Conservation (phyloP, 1,140 invertebrate species). For the Pseudomyrmex pallidus region DNA sequence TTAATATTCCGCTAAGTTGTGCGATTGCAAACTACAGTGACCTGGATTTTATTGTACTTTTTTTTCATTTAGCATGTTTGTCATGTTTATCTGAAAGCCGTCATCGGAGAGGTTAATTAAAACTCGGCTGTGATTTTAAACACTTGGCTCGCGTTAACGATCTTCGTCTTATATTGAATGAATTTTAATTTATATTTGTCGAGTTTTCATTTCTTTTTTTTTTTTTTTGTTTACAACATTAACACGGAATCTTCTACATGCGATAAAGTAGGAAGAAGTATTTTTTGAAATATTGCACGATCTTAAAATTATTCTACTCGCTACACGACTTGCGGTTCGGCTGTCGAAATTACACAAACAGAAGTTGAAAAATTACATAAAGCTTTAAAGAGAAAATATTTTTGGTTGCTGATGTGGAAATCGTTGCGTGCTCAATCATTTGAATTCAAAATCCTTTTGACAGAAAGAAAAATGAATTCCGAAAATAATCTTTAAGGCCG, state of each 20-base stretch:
- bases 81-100: background rate
- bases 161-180: background rate
- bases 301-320: background rate
- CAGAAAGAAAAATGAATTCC: background rate
- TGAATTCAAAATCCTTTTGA: background rate
- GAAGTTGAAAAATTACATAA: no score
- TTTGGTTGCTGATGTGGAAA: background rate
- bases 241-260: background rate
- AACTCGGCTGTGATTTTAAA: conserved; percentile 15
- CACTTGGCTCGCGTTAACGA: background rate
- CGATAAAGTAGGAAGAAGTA: background rate
- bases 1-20: conserved; percentile 7
- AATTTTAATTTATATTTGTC: conserved; percentile 17
- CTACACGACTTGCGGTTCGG: background rate
- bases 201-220: background rate
- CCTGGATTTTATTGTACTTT: background rate
- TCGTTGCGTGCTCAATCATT: background rate
- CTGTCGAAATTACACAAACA: no score
- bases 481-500: conserved; percentile 39
- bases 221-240: conserved; percentile 2
- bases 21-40: background rate
- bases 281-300: background rate
- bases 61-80: background rate
- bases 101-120: conserved; percentile 14
- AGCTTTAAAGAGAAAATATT: background rate